phyloP scores from a whole-genome alignment of 2,797 vertebrate species.

The Gymnothorax reevesii region DNA sequence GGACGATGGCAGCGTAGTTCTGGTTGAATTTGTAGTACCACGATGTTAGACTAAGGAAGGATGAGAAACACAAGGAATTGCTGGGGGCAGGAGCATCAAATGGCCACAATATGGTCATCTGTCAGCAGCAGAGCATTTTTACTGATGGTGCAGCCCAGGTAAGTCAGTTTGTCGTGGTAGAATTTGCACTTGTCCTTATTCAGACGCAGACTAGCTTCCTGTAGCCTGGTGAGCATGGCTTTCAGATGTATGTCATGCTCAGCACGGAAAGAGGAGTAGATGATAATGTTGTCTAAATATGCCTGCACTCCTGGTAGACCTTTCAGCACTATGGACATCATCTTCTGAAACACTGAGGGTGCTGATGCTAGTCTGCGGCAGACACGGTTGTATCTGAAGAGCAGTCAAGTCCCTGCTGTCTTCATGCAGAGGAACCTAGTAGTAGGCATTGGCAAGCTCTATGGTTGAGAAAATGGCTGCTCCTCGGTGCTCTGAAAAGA shows the following conservation, averaged over 20 bases:
- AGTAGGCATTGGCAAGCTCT: background rate
- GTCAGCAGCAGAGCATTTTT: conserved; percentile 14
- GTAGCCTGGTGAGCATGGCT: background rate
- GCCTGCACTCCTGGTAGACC: background rate
- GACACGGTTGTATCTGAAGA: background rate
- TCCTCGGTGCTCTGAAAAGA: background rate
- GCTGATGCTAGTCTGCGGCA: background rate
- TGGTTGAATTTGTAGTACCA: background rate
- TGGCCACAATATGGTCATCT: background rate
- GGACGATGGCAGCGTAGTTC: background rate
- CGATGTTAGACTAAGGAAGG: background rate
- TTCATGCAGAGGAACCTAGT: conserved; percentile 11
- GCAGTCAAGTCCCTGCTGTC: conserved; percentile 14
- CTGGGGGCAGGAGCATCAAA: background rate
- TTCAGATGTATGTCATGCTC: background rate
- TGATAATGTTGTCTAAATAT: background rate
- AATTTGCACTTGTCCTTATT: background rate
- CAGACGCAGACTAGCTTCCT: background rate
- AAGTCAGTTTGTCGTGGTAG: conserved; percentile 16
- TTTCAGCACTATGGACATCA: background rate
- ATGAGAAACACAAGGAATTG: background rate
- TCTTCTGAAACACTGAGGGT: background rate
- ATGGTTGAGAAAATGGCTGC: background rate
- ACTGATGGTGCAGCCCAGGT: conserved; percentile 1
- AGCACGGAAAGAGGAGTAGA: background rate